phyloP scores from a whole-genome alignment of 2,113 vertebrate genomes.

The Notechis scutatus region DNA sequence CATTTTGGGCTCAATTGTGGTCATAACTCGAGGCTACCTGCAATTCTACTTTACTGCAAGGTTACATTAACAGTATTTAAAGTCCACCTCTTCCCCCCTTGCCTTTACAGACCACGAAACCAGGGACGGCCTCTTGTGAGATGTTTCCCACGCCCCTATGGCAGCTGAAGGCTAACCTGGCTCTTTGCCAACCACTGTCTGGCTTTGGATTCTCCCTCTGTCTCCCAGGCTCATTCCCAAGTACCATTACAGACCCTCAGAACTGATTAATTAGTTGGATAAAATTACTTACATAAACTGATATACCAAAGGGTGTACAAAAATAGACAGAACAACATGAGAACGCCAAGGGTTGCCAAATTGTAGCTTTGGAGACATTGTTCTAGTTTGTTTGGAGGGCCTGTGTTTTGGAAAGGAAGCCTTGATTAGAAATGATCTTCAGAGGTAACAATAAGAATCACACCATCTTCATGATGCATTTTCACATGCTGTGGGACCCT shows the following conservation, averaged over 20 bases:
- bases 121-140: no score
- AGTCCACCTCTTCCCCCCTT: no score
- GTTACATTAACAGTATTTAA: no score
- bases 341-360: rapidly evolving
- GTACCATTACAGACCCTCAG: not conserved
- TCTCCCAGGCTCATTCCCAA: not conserved
- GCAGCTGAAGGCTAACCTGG: no score
- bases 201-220: not conserved
- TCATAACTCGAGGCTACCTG: no score
- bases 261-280: not conserved
- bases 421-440: not conserved
- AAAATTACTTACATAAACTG: not conserved
- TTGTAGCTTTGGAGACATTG: not conserved
- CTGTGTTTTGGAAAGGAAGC: not conserved
- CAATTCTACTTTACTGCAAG: no score
- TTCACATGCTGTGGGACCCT: not conserved
- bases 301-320: not conserved
- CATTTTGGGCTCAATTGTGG: no score
- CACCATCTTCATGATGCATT: not conserved
- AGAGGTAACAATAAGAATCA: not conserved
- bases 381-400: not conserved
- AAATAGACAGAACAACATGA: not conserved
- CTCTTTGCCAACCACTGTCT: no score
- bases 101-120: no score
- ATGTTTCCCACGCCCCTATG: no score